Conservation (phyloP, 2,888 invertebrate species). For the Sepioteuthis lessoniana region DNA sequence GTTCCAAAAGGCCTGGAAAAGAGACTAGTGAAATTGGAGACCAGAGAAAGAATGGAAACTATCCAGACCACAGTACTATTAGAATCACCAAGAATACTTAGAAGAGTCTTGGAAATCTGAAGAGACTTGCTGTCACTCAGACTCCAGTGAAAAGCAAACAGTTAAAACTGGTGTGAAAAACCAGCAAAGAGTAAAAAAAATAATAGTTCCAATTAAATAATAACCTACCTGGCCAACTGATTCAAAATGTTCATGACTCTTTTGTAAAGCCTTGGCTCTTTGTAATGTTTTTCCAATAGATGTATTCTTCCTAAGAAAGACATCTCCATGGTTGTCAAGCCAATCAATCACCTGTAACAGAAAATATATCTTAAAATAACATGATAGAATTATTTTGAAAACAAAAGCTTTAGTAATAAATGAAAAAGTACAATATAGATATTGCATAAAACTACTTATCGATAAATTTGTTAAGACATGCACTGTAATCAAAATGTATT, state of each 20-base stretch:
- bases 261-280: slow-evolving; percentile 95
- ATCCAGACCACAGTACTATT: too few species aligned
- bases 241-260: slow-evolving; percentile 98
- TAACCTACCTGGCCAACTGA: slow-evolving; percentile 93
- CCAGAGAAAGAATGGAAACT: too few species aligned
- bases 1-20: too few species aligned
- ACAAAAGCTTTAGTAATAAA: not conserved
- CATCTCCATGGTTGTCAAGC: slow-evolving; percentile 97
- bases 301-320: slow-evolving; percentile 96
- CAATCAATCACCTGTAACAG: slow-evolving; percentile 89
- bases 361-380: slow-evolving; percentile 34
- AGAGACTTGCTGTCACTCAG: too few species aligned
- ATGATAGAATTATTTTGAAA: not conserved
- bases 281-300: slow-evolving; percentile 95
- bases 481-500: too few species aligned
- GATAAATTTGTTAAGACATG: too few species aligned
- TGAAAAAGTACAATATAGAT: too few species aligned
- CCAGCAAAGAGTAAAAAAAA: not conserved
- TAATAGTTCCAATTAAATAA: not conserved
- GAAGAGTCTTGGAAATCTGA: too few species aligned
- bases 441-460: too few species aligned
- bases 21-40: too few species aligned
- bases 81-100: too few species aligned
- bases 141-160: not conserved
- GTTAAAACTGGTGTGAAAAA: not conserved